Percentiles rank a stretch among this genome's conserved stretches.
These are phyloP conservation scores for Antigone vipio DNA, from an alignment of 2,113 vertebrate species.

Conservation along the genomic window DNA sequence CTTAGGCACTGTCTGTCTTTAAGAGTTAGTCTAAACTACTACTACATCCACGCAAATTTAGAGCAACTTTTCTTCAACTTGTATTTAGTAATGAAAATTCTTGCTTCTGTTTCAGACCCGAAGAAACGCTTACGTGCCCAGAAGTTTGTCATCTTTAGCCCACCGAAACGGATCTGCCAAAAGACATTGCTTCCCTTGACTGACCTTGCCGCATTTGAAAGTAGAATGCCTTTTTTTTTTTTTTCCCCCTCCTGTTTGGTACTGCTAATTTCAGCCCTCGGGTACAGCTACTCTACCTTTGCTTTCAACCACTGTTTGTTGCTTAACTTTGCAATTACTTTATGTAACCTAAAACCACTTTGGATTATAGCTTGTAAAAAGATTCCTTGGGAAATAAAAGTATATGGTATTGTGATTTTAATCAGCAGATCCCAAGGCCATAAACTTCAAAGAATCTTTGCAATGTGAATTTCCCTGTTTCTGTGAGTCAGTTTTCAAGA, in stretches of 20 bases:
- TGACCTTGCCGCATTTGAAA: neutral
- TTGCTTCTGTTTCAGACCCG: neutral
- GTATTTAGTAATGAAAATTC: neutral
- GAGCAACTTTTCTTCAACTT: neutral
- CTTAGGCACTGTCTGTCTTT: neutral
- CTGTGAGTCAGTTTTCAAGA: neutral
- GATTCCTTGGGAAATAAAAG: slow-evolving; percentile 9
- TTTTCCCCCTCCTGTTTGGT: neutral
- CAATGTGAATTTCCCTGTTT: slow-evolving; percentile 33
- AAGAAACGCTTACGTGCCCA: neutral
- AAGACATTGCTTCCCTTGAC: neutral
- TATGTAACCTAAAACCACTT: neutral
- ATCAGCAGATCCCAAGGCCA: slow-evolving; percentile 27
- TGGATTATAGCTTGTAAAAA: neutral
- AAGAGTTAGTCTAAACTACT: neutral
- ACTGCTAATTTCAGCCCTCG: neutral
- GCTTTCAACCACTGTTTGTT: neutral
- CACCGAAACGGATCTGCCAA: neutral
- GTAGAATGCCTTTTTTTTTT: neutral
- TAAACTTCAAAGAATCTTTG: slow-evolving; percentile 49
- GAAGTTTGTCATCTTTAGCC: neutral
- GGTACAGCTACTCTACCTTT: neutral
- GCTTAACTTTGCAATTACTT: slow-evolving; percentile 29
- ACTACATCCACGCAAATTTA: neutral
- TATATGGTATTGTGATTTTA: slow-evolving; percentile 19